These are phyloP conservation scores for Pollenia labialis DNA, from an alignment of 2,888 invertebrate species.

Conservation along the genomic window DNA sequence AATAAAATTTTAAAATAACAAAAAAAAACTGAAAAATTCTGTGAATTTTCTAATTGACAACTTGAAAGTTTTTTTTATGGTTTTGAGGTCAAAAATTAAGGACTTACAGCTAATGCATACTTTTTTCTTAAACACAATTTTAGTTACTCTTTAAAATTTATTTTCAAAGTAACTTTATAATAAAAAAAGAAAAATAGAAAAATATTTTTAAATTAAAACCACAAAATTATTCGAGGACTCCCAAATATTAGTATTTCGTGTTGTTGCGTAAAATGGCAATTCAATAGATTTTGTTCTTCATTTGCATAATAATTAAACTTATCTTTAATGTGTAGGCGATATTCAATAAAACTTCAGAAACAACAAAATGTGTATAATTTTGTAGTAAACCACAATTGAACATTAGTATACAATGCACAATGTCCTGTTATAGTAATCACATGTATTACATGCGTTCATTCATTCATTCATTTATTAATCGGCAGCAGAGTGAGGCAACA, in stretches of 20 bases:
- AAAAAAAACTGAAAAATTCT: slow-evolving; percentile 20
- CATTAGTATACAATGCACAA: slow-evolving; percentile 35
- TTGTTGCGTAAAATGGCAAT: slow-evolving; percentile 15
- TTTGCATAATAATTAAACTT: slow-evolving; percentile 66
- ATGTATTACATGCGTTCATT: neutral
- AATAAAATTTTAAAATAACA: slow-evolving; percentile 7
- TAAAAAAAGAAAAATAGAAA: neutral
- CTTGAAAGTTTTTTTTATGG: slow-evolving; percentile 56
- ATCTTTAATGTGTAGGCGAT: slow-evolving; percentile 22
- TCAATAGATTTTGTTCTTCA: slow-evolving; percentile 22
- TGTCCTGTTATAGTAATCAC: neutral
- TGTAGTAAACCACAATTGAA: slow-evolving; percentile 11
- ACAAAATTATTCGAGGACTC: neutral
- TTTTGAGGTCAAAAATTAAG: slow-evolving; percentile 66
- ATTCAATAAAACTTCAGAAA: slow-evolving; percentile 41
- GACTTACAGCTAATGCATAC: slow-evolving; percentile 32
- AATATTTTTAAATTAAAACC: neutral
- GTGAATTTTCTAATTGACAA: slow-evolving; percentile 64
- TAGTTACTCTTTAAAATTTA: too few species aligned
- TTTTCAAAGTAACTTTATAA: neutral
- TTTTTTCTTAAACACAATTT: neutral
- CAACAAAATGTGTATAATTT: slow-evolving; percentile 36
- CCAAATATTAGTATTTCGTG: slow-evolving; percentile 27
- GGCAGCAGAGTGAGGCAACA: too few species aligned
- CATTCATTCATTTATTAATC: neutral